These are phyloP conservation scores for Ophion obscuratus DNA, from an alignment of 2,888 invertebrate species.

Conservation along the genomic window DNA sequence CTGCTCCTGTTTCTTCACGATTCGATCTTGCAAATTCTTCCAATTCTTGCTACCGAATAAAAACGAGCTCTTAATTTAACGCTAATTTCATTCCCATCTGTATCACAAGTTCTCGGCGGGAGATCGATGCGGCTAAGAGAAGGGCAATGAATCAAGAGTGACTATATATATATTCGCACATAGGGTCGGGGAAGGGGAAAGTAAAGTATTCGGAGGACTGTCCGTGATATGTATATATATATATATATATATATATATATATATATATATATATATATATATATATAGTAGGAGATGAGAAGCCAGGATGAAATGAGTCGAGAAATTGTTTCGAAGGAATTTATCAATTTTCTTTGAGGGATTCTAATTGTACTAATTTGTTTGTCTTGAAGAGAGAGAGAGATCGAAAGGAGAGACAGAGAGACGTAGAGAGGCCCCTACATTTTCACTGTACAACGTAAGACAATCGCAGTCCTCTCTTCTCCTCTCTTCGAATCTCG, in stretches of 20 bases:
- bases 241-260: slow-evolving; percentile 21
- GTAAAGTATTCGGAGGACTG: slow-evolving; percentile 25
- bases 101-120: slow-evolving; percentile 58
- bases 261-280: background rate
- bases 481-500: slow-evolving; percentile 57
- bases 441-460: slow-evolving; percentile 17
- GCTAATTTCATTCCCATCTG: slow-evolving; percentile 76
- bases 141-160: slow-evolving; percentile 38
- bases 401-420: slow-evolving; percentile 10
- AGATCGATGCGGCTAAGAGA: slow-evolving; percentile 46
- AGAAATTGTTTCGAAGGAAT: slow-evolving; percentile 83
- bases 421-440: slow-evolving; percentile 12
- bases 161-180: slow-evolving; percentile 44
- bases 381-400: slow-evolving; percentile 75
- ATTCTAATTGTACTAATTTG: slow-evolving; percentile 84
- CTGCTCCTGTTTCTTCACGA: slow-evolving; percentile 19
- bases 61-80: slow-evolving; percentile 78
- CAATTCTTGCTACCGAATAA: slow-evolving; percentile 70
- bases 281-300: slow-evolving; percentile 42
- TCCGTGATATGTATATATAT: background rate
- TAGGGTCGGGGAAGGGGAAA: slow-evolving; percentile 48
- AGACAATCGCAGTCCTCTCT: slow-evolving; percentile 23
- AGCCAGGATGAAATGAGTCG: slow-evolving; percentile 82
- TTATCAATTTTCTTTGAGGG: slow-evolving; percentile 84
- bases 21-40: slow-evolving; percentile 51